These are phyloP conservation scores for Ischnus inquisitorius DNA, from an alignment of 2,888 invertebrate genomes.

Conservation along the genomic window DNA sequence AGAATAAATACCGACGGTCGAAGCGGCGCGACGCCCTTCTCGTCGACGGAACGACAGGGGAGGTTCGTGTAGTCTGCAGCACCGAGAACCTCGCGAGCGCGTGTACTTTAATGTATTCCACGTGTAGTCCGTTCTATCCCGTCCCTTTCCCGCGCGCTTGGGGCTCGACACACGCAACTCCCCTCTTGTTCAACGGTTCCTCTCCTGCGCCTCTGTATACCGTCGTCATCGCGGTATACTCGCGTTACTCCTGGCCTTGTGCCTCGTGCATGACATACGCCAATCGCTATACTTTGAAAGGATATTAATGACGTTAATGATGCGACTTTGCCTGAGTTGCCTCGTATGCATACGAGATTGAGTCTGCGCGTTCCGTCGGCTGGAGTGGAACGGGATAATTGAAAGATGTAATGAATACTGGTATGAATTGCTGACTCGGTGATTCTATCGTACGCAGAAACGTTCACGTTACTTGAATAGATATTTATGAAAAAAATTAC, in stretches of 20 bases:
- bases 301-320: conserved; percentile 64
- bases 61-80: conserved; percentile 11
- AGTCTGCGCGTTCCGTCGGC: not conserved
- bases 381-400: conserved; percentile 2
- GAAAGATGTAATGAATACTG: conserved; percentile 5
- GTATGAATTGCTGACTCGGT: not conserved
- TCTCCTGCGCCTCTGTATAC: not conserved
- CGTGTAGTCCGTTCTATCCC: conserved; percentile 61
- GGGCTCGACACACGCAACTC: conserved; percentile 13
- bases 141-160: conserved; percentile 20
- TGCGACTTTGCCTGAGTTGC: conserved; percentile 31
- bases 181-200: conserved; percentile 33
- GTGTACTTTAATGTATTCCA: conserved; percentile 66
- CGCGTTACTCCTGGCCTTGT: conserved; percentile 26
- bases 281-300: conserved; percentile 45
- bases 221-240: conserved; percentile 3
- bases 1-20: conserved; percentile 64
- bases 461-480: no score
- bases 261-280: conserved; percentile 33
- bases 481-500: no score
- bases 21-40: conserved; percentile 53
- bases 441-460: not conserved
- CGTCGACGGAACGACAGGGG: conserved; percentile 55
- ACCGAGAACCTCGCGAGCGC: conserved; percentile 29
- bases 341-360: conserved; percentile 25